Percentiles rank a stretch among this genome's conserved stretches.
These are phyloP conservation scores for Paradoxurus hermaphroditus DNA, from an alignment of 2,113 vertebrate species.

Conservation along the genomic window DNA sequence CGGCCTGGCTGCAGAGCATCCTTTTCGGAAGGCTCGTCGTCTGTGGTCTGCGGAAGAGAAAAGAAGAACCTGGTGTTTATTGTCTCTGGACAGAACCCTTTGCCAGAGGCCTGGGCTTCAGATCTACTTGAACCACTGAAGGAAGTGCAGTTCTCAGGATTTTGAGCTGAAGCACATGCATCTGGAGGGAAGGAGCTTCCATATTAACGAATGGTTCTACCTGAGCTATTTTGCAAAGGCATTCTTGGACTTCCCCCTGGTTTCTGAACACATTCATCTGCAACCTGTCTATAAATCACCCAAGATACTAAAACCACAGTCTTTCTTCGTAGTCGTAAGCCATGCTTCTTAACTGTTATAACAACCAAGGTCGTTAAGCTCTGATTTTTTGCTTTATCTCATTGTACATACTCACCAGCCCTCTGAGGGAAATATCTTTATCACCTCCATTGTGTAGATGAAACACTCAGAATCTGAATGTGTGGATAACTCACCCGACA, in stretches of 20 bases:
- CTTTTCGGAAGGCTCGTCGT: slow-evolving; percentile 87
- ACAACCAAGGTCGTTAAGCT: neutral
- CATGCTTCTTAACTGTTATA: neutral
- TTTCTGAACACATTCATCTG: neutral
- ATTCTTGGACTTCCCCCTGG: neutral
- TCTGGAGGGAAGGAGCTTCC: neutral
- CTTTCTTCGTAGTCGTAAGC: neutral
- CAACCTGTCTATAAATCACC: neutral
- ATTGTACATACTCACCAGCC: neutral
- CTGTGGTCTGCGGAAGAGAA: slow-evolving; percentile 80
- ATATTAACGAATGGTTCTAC: neutral
- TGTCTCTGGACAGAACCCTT: neutral
- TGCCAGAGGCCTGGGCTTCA: neutral
- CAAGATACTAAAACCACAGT: neutral
- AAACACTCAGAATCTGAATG: neutral
- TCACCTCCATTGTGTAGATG: no score
- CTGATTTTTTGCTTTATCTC: neutral
- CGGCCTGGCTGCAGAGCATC: slow-evolving; percentile 92
- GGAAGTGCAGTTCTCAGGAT: neutral
- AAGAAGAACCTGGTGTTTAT: neutral
- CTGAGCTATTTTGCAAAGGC: neutral
- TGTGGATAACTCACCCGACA: neutral
- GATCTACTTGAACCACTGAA: neutral
- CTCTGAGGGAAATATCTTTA: neutral
- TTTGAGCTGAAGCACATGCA: neutral